Conservation (phyloP, 2,797 vertebrate genomes). For the Sciaenops ocellatus region DNA sequence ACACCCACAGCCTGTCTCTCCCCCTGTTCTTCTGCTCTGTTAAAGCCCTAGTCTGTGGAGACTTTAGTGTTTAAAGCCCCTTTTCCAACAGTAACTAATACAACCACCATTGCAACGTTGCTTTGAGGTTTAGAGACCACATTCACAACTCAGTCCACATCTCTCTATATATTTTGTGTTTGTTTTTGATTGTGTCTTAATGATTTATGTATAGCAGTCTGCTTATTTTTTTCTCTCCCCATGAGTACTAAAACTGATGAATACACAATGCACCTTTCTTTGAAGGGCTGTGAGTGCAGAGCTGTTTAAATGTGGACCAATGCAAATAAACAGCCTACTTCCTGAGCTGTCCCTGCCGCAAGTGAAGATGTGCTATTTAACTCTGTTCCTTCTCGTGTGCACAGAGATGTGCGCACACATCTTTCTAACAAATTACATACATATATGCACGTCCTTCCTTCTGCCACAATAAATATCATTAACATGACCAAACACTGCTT, state of each 20-base stretch:
- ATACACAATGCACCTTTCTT: slow-evolving; percentile 78
- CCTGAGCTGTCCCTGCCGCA: slow-evolving; percentile 67
- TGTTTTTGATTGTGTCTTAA: slow-evolving; percentile 78
- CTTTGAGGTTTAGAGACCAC: slow-evolving; percentile 73
- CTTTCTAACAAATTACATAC: slow-evolving; percentile 47
- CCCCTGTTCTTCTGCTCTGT: slow-evolving; percentile 72
- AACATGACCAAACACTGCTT: slow-evolving; percentile 44
- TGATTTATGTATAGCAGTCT: slow-evolving; percentile 80
- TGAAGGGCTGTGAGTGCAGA: slow-evolving; percentile 73
- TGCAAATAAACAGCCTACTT: slow-evolving; percentile 82
- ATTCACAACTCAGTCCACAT: slow-evolving; percentile 56
- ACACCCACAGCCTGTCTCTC: slow-evolving; percentile 71
- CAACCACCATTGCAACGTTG: slow-evolving; percentile 41
- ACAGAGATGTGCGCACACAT: slow-evolving; percentile 58
- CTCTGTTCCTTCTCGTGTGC: slow-evolving; percentile 36
- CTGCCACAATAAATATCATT: slow-evolving; percentile 61
- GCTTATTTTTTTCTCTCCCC: slow-evolving; percentile 78
- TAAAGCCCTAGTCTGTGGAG: slow-evolving; percentile 71
- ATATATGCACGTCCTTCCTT: slow-evolving; percentile 30
- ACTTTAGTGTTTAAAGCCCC: slow-evolving; percentile 69
- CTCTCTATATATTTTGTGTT: slow-evolving; percentile 63
- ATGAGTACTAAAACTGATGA: slow-evolving; percentile 77
- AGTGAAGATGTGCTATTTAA: slow-evolving; percentile 66
- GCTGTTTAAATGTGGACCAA: slow-evolving; percentile 80
- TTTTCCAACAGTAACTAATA: slow-evolving; percentile 61